phyloP scores from a whole-genome alignment of 2,888 invertebrate species.

The Drosophila anomalipes region DNA sequence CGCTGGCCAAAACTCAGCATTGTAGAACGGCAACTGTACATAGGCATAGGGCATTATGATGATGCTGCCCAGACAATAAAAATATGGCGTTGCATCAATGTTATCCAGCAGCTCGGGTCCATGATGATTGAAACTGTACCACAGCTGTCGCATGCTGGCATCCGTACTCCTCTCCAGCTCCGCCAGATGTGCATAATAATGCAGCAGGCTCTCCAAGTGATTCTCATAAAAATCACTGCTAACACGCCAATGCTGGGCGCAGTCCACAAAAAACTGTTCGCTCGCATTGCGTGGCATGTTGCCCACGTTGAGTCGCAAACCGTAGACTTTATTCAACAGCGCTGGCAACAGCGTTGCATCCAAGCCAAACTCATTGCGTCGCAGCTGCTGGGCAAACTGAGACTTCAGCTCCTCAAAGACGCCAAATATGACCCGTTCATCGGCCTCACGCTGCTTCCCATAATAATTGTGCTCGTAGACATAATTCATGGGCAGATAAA shows the following conservation, averaged over 20 bases:
- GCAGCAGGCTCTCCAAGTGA: slow-evolving; percentile 71
- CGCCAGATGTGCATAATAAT: slow-evolving; percentile 55
- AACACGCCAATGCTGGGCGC: slow-evolving; percentile 54
- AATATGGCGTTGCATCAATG: slow-evolving; percentile 78
- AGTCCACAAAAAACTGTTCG: slow-evolving; percentile 59
- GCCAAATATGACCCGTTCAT: slow-evolving; percentile 64
- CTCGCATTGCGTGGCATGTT: slow-evolving; percentile 72
- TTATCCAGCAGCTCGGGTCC: slow-evolving; percentile 71
- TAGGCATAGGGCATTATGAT: slow-evolving; percentile 79
- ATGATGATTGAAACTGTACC: slow-evolving; percentile 75
- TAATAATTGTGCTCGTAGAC: slow-evolving; percentile 73
- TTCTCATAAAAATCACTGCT: slow-evolving; percentile 70
- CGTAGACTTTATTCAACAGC: slow-evolving; percentile 60
- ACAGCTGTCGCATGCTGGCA: slow-evolving; percentile 29
- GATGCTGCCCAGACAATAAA: slow-evolving; percentile 68
- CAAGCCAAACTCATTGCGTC: slow-evolving; percentile 64
- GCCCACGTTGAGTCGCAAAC: slow-evolving; percentile 74
- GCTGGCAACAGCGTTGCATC: slow-evolving; percentile 47
- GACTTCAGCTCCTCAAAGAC: slow-evolving; percentile 70
- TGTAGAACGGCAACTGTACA: slow-evolving; percentile 74
- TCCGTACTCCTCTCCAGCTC: slow-evolving; percentile 47
- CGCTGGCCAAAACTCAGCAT: slow-evolving; percentile 75
- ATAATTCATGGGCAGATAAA: slow-evolving; percentile 76
- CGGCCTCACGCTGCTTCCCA: slow-evolving; percentile 42
- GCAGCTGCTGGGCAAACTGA: slow-evolving; percentile 60